Percentiles rank a stretch among this genome's conserved stretches.
These are phyloP conservation scores for Heliothis peltigera DNA, from an alignment of 2,888 invertebrate species.

Conservation along the genomic window DNA sequence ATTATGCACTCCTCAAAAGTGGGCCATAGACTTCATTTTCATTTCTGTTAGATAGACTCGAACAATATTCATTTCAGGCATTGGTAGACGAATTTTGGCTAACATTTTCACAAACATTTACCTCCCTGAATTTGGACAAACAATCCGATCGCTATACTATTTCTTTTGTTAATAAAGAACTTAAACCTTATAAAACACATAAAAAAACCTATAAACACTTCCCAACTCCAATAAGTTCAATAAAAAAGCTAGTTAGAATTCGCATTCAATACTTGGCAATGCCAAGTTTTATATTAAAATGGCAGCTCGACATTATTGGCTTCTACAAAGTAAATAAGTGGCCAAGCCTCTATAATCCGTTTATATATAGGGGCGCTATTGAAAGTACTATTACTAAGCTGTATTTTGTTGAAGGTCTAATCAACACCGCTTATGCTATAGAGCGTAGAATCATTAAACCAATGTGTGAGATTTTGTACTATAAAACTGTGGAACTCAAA, in stretches of 20 bases:
- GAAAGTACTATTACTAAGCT: conserved; percentile 21
- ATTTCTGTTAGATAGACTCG: not conserved
- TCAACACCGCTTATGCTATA: conserved; percentile 1
- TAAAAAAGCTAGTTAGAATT: no score
- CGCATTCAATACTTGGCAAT: not conserved
- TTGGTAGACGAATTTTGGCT: no score
- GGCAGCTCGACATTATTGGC: conserved; percentile 36
- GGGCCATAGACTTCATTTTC: conserved; percentile 15
- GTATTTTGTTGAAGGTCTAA: conserved; percentile 25
- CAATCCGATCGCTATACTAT: no score
- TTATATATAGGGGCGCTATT: conserved; percentile 26
- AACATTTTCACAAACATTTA: no score
- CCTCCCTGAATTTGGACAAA: no score
- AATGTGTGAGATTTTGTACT: not conserved
- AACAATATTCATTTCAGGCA: not conserved
- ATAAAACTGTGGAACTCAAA: not conserved
- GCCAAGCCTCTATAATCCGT: conserved; percentile 33
- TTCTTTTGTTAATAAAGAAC: no score
- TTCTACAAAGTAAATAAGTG: conserved; percentile 50
- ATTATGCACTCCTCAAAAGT: conserved; percentile 22
- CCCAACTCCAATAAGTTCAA: no score
- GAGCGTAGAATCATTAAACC: not conserved
- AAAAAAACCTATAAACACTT: no score
- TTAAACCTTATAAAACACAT: no score
- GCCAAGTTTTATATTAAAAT: conserved; percentile 27